These are phyloP conservation scores for Bujurquina vittata DNA, from an alignment of 2,113 vertebrate genomes.

Conservation along the genomic window DNA sequence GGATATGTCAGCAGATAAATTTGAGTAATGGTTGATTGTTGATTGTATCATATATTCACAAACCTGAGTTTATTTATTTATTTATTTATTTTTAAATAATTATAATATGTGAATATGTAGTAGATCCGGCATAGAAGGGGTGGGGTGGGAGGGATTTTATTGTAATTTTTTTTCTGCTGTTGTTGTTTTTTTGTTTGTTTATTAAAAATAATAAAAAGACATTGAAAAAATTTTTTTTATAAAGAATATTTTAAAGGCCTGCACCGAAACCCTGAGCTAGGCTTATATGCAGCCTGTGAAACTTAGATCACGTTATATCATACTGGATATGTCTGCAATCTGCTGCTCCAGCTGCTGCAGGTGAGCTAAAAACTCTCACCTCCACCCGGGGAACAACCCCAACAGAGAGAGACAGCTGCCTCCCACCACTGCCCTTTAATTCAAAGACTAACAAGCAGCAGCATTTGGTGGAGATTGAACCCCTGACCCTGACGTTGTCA, in stretches of 20 bases:
- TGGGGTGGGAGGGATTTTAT: too few relatives aligned
- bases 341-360: slow-evolving; percentile 16
- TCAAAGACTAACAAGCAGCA: slow-evolving; percentile 39
- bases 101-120: too few relatives aligned
- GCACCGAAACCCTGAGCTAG: not conserved
- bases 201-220: too few relatives aligned
- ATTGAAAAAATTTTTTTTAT: too few relatives aligned
- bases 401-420: slow-evolving; percentile 46
- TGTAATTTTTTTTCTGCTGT: too few relatives aligned
- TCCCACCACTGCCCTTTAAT: slow-evolving; percentile 37
- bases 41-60: too few relatives aligned
- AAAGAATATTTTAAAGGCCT: not conserved
- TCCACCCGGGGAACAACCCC: slow-evolving; percentile 21
- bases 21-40: too few relatives aligned
- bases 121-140: too few relatives aligned
- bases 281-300: not conserved
- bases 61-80: too few relatives aligned
- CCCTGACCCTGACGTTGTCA: slow-evolving; percentile 40
- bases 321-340: not conserved
- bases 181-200: too few relatives aligned
- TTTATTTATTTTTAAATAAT: too few relatives aligned
- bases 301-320: not conserved
- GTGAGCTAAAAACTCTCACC: slow-evolving; percentile 14
- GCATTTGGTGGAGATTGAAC: slow-evolving; percentile 6
- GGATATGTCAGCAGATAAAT: too few relatives aligned